Percentiles rank a stretch among this genome's conserved stretches.
Conservation (phyloP, 2,113 vertebrate species). For the Platichthys stellatus region DNA sequence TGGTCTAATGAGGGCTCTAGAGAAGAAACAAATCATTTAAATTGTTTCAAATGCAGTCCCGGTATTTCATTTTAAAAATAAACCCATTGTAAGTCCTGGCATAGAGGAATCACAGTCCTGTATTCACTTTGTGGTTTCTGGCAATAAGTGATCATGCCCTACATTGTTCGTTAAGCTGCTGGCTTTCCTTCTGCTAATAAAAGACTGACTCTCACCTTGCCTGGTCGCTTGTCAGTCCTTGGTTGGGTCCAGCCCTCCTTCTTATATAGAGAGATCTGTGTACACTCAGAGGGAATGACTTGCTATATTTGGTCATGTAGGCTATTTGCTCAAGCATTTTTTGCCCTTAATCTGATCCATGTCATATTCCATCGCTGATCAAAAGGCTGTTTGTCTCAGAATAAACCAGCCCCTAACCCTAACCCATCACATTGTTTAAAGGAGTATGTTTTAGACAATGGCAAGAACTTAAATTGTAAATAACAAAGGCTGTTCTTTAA, state of each 20-base stretch:
- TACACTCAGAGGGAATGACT: constrained; percentile 45
- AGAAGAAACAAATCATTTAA: constrained; percentile 32
- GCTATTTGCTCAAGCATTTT: constrained; percentile 60
- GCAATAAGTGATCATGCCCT: constrained; percentile 52
- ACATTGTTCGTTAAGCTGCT: constrained; percentile 74
- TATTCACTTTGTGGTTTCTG: constrained; percentile 37
- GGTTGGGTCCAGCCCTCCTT: constrained; percentile 46
- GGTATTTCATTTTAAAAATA: background rate
- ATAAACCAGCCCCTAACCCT: background rate
- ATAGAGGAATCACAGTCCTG: constrained; percentile 7
- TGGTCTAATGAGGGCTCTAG: constrained; percentile 49
- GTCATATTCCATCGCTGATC: constrained; percentile 18
- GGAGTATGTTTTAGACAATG: background rate
- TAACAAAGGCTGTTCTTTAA: constrained; percentile 8
- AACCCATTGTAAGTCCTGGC: constrained; percentile 34
- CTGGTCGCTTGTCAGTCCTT: constrained; percentile 65
- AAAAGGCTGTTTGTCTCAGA: background rate
- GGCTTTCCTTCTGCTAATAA: constrained; percentile 68
- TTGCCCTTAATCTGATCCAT: constrained; percentile 34
- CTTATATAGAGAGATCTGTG: constrained; percentile 77
- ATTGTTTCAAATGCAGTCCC: constrained; percentile 17
- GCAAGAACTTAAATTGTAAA: constrained; percentile 19
- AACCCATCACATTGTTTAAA: background rate
- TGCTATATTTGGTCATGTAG: constrained; percentile 79
- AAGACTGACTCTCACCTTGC: constrained; percentile 79